These are phyloP conservation scores for Mystacides longicornis DNA, from an alignment of 2,888 invertebrate genomes.

Conservation along the genomic window DNA sequence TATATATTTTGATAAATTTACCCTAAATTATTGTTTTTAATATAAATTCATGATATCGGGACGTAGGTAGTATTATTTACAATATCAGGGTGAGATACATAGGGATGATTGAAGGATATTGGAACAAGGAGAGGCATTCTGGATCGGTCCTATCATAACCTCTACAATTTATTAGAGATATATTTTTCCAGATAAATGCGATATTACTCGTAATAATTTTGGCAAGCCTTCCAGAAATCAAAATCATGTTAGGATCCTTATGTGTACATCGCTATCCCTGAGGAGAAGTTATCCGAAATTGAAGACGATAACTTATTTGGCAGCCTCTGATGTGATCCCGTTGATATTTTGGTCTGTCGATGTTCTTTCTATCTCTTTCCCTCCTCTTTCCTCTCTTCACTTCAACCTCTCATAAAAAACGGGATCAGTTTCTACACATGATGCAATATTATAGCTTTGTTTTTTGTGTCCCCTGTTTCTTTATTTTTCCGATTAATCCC, in stretches of 20 bases:
- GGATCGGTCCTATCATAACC: neutral
- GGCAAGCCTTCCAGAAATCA: slow-evolving; percentile 6
- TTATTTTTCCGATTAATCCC: neutral
- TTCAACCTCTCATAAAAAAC: neutral
- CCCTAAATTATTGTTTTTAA: too few relatives aligned
- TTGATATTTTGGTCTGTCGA: slow-evolving; percentile 11
- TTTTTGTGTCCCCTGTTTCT: slow-evolving; percentile 3
- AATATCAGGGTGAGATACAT: too few relatives aligned
- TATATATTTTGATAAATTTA: too few relatives aligned
- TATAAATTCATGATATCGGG: too few relatives aligned
- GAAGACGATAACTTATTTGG: slow-evolving; percentile 14
- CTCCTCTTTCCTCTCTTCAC: neutral
- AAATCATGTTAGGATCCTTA: slow-evolving; percentile 5
- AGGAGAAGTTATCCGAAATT: slow-evolving; percentile 15
- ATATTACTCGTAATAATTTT: slow-evolving; percentile 10
- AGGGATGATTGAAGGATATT: neutral
- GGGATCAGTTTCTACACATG: too few relatives aligned
- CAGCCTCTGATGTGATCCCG: slow-evolving; percentile 14
- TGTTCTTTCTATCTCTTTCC: neutral
- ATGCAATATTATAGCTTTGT: too few relatives aligned
- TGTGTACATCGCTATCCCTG: slow-evolving; percentile 7
- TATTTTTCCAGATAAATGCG: slow-evolving; percentile 1
- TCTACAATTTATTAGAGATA: neutral
- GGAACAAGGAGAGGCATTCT: neutral
- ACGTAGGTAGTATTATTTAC: too few relatives aligned